A percentile compares a stretch with the other conserved stretches of the same genome.
Evolutionary conservation across 2,797 vertebrate genomes (phyloP).

Genomic region (Trachops cirrhosus): DNA sequence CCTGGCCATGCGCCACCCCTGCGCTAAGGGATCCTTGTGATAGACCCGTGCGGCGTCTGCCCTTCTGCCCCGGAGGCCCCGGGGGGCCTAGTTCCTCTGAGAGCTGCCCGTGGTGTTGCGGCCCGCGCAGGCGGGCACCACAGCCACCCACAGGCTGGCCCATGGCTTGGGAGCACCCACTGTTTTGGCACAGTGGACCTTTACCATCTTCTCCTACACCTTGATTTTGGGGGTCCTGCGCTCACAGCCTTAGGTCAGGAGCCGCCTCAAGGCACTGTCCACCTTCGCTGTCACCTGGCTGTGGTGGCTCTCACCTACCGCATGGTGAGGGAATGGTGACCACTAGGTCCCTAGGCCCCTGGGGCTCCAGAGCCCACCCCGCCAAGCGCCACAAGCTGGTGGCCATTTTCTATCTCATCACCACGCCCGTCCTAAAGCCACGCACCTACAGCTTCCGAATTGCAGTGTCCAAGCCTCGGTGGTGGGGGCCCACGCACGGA

Average conservation of each 20-base stretch:
- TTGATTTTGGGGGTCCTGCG: not conserved
- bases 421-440: slow-evolving; percentile 61
- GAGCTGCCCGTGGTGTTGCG: not conserved
- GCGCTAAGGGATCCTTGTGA: not conserved
- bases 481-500: rapidly evolving
- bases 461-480: slow-evolving; percentile 53
- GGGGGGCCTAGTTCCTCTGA: not conserved
- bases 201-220: not conserved
- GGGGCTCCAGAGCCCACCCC: not conserved
- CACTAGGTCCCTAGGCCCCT: not conserved
- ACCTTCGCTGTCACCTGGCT: not conserved
- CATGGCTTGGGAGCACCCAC: not conserved
- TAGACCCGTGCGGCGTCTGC: not conserved
- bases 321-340: too few species aligned
- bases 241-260: not conserved
- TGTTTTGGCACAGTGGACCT: not conserved
- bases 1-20: not conserved
- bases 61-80: not conserved
- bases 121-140: not conserved
- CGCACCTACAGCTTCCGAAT: slow-evolving; percentile 76
- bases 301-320: not conserved
- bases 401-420: not conserved
- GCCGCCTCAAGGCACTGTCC: not conserved
- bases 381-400: not conserved
- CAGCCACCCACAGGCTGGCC: not conserved